These are phyloP conservation scores for Clepsis dumicolana DNA, from an alignment of 2,888 invertebrate species.

Conservation along the genomic window DNA sequence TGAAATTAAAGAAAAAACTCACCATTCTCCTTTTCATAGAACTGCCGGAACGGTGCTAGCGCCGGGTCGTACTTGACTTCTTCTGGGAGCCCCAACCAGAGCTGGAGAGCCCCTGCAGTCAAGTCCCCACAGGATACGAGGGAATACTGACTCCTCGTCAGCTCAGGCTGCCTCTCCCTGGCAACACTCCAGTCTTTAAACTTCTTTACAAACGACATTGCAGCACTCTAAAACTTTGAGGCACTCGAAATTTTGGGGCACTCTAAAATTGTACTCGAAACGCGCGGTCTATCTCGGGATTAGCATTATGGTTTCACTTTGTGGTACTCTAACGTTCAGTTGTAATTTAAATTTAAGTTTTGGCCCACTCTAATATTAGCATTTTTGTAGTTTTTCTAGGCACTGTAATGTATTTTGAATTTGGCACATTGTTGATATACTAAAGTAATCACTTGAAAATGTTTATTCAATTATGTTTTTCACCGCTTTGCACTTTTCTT, in stretches of 20 bases:
- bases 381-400: neutral
- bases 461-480: neutral
- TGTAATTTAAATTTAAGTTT: neutral
- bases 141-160: conserved; percentile 79
- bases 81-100: conserved; percentile 88
- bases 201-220: conserved; percentile 54
- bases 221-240: neutral
- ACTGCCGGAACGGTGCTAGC: conserved; percentile 85
- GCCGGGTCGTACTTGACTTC: conserved; percentile 89
- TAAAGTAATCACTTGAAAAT: neutral
- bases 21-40: conserved; percentile 83
- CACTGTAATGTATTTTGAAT: neutral
- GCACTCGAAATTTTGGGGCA: conserved; percentile 1
- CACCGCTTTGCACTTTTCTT: neutral
- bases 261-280: neutral
- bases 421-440: neutral
- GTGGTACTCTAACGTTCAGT: neutral
- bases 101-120: conserved; percentile 86
- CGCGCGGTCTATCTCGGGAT: neutral
- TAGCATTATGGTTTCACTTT: neutral
- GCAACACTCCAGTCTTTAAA: conserved; percentile 66
- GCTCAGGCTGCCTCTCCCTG: conserved; percentile 72
- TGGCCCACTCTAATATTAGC: neutral
- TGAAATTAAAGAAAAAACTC: conserved; percentile 50
- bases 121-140: conserved; percentile 82